phyloP scores from a whole-genome alignment of 1,140 invertebrate species.

The Pseudomyrmex pallidus region DNA sequence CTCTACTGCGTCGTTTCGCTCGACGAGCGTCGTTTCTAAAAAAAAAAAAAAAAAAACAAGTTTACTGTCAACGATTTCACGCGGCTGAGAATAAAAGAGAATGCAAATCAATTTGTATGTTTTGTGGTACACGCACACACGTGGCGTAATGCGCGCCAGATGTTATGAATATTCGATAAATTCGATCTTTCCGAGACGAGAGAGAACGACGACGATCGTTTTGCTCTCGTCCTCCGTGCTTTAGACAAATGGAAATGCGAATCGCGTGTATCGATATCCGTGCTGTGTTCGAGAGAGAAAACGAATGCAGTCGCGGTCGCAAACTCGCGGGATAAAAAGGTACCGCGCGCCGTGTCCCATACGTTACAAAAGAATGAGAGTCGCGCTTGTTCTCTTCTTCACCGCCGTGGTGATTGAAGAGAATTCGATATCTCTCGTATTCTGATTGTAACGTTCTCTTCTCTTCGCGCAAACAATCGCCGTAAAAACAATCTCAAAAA shows the following conservation, averaged over 20 bases:
- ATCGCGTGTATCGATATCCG: not conserved
- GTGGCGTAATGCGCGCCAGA: conserved; percentile 37
- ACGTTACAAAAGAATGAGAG: too few species aligned
- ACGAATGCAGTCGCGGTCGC: too few species aligned
- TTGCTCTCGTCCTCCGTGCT: conserved; percentile 46
- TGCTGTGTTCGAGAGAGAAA: not conserved
- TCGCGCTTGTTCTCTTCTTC: not conserved
- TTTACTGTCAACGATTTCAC: conserved; percentile 44
- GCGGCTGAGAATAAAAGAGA: conserved; percentile 26
- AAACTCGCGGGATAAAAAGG: too few species aligned
- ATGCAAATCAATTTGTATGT: conserved; percentile 58
- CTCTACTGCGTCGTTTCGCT: not conserved
- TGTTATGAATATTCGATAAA: conserved; percentile 62
- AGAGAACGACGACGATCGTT: not conserved
- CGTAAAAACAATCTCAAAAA: too few species aligned
- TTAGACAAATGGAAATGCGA: conserved; percentile 45
- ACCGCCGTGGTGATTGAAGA: not conserved
- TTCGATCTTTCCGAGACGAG: conserved; percentile 34
- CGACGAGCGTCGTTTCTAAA: not conserved
- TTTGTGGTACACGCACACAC: conserved; percentile 3
- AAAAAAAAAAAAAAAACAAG: too few species aligned
- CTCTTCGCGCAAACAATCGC: too few species aligned
- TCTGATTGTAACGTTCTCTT: too few species aligned
- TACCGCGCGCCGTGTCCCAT: too few species aligned
- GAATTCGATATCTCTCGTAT: not conserved